These are phyloP conservation scores for Drosophila pallidifrons DNA, from an alignment of 1,140 invertebrate species.

Conservation along the genomic window DNA sequence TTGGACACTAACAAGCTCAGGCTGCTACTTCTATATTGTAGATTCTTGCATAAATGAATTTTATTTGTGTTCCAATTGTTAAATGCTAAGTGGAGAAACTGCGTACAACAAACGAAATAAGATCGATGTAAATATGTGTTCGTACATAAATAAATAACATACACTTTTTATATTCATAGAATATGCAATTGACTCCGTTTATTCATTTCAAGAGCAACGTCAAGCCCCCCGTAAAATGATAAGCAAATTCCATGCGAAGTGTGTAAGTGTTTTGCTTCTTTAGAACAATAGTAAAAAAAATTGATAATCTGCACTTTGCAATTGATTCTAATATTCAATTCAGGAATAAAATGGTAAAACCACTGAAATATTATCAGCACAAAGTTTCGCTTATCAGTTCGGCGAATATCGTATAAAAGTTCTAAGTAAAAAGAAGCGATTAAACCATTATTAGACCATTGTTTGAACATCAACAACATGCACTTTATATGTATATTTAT, in stretches of 20 bases:
- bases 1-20: constrained; percentile 57
- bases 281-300: too few species aligned
- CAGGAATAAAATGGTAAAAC: too few species aligned
- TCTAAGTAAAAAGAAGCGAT: too few species aligned
- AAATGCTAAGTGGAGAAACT: constrained; percentile 15
- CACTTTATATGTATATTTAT: constrained; percentile 48
- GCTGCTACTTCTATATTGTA: constrained; percentile 45
- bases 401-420: too few species aligned
- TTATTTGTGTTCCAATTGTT: constrained; percentile 29
- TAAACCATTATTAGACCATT: neutral
- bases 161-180: constrained; percentile 55
- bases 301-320: too few species aligned
- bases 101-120: constrained; percentile 41
- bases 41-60: constrained; percentile 61
- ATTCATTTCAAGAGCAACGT: neutral
- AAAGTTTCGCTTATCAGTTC: too few species aligned
- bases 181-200: constrained; percentile 2
- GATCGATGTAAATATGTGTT: constrained; percentile 66
- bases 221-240: neutral
- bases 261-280: neutral
- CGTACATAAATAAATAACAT: constrained; percentile 66
- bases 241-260: neutral
- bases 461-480: constrained; percentile 64
- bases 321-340: too few species aligned
- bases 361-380: too few species aligned